These are phyloP conservation scores for Pelobates fuscus DNA, from an alignment of 2,113 vertebrate species.

Conservation along the genomic window DNA sequence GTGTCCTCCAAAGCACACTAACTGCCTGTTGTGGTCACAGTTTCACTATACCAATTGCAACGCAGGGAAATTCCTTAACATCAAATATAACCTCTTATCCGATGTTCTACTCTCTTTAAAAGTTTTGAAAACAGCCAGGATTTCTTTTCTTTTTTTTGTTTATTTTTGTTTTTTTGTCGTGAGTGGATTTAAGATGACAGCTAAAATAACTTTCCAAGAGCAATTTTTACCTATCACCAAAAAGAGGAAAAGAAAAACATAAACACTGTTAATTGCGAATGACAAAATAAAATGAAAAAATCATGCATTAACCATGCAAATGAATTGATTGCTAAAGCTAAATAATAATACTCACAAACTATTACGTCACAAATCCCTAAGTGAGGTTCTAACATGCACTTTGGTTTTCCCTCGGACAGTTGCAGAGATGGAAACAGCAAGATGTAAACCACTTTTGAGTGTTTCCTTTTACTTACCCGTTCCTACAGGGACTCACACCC, in stretches of 20 bases:
- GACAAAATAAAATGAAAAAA: too few species aligned
- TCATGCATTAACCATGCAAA: too few species aligned
- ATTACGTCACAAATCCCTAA: too few species aligned
- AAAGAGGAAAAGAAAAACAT: not conserved
- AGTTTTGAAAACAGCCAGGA: not conserved
- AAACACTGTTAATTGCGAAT: not conserved
- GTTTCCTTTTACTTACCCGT: conserved; percentile 7
- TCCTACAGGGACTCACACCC: conserved; percentile 52
- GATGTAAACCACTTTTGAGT: conserved; percentile 47
- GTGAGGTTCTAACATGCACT: too few species aligned
- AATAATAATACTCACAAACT: too few species aligned
- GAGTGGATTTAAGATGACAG: not conserved
- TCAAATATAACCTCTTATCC: conserved; percentile 9
- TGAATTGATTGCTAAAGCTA: too few species aligned
- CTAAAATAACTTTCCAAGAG: not conserved
- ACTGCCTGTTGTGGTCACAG: conserved; percentile 67
- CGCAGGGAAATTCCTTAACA: conserved; percentile 72
- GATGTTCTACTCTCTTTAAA: not conserved
- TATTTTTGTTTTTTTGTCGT: not conserved
- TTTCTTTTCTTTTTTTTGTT: not conserved
- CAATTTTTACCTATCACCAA: not conserved
- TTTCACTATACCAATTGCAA: conserved; percentile 68
- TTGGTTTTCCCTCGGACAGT: too few species aligned
- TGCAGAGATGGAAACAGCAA: not conserved
- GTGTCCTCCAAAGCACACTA: conserved; percentile 51